Percentiles rank a stretch among this genome's conserved stretches.
These are phyloP conservation scores for Dryobotodes eremita DNA, from an alignment of 2,888 invertebrate genomes.

Conservation along the genomic window DNA sequence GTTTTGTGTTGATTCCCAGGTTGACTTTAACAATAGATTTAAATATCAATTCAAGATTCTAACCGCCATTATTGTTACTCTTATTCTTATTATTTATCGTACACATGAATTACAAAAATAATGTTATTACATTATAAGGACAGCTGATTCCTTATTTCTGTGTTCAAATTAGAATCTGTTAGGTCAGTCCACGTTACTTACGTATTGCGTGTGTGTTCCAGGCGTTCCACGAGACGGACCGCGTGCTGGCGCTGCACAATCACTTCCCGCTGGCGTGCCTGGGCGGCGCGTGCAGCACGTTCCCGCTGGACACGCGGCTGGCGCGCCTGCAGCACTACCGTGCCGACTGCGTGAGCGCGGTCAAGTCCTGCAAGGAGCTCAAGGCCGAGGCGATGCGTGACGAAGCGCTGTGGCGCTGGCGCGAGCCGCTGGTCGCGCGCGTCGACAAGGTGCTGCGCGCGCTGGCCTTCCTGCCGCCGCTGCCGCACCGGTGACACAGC, in stretches of 20 bases:
- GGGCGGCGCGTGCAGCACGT: slow-evolving; percentile 96
- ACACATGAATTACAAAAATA: background rate
- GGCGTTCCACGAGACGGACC: slow-evolving; percentile 97
- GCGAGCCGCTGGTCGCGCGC: slow-evolving; percentile 93
- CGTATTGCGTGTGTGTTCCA: slow-evolving; percentile 28
- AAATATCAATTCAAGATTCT: background rate
- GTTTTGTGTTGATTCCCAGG: background rate
- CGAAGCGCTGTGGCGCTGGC: slow-evolving; percentile 97
- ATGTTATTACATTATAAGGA: background rate
- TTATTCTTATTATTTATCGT: background rate
- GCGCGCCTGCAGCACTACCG: slow-evolving; percentile 98
- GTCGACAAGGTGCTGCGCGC: slow-evolving; percentile 93
- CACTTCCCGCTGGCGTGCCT: slow-evolving; percentile 97
- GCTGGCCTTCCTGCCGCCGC: slow-evolving; percentile 92
- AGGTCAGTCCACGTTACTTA: background rate
- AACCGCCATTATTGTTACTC: background rate
- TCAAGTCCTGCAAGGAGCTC: slow-evolving; percentile 96
- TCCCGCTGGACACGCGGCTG: slow-evolving; percentile 94
- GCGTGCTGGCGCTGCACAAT: slow-evolving; percentile 97
- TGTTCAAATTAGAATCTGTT: background rate
- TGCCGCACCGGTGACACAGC: slow-evolving; percentile 32
- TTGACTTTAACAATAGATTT: background rate
- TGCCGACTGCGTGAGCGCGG: slow-evolving; percentile 96
- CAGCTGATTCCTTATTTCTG: background rate
- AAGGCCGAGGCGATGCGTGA: slow-evolving; percentile 95